phyloP scores from a whole-genome alignment of 2,113 vertebrate species.

The Eonycteris spelaea region DNA sequence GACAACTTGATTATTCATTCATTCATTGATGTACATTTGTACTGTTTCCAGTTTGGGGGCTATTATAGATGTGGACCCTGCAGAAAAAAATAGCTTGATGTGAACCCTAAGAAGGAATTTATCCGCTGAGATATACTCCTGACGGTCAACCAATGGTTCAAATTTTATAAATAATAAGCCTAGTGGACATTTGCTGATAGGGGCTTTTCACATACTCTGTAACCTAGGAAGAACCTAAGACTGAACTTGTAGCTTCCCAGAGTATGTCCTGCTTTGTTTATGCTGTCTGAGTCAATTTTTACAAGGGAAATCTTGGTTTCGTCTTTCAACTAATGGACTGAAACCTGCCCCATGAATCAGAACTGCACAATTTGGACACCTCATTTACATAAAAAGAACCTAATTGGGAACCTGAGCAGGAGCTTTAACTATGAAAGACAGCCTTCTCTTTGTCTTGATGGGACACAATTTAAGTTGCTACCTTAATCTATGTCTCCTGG shows the following conservation, averaged over 20 bases:
- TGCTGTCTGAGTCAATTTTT: background rate
- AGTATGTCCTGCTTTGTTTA: no score
- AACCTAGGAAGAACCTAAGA: background rate
- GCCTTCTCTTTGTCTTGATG: background rate
- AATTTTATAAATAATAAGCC: background rate
- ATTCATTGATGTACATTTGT: background rate
- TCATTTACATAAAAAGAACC: background rate
- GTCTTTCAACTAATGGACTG: background rate
- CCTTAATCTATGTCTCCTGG: background rate
- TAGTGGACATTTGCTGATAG: background rate
- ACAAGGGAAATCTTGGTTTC: background rate
- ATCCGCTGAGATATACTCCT: background rate
- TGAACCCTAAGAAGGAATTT: background rate
- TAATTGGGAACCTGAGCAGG: background rate
- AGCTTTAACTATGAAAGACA: background rate
- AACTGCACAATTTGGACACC: background rate
- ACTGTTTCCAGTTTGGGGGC: background rate
- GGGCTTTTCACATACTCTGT: background rate
- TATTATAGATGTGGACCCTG: background rate
- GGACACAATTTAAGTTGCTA: background rate
- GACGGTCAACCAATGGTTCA: background rate
- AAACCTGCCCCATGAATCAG: background rate
- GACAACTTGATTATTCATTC: background rate
- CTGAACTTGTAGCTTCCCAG: background rate
- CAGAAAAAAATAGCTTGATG: background rate